These are phyloP conservation scores for Tribolium freemani DNA, from an alignment of 2,888 invertebrate genomes.

Conservation along the genomic window DNA sequence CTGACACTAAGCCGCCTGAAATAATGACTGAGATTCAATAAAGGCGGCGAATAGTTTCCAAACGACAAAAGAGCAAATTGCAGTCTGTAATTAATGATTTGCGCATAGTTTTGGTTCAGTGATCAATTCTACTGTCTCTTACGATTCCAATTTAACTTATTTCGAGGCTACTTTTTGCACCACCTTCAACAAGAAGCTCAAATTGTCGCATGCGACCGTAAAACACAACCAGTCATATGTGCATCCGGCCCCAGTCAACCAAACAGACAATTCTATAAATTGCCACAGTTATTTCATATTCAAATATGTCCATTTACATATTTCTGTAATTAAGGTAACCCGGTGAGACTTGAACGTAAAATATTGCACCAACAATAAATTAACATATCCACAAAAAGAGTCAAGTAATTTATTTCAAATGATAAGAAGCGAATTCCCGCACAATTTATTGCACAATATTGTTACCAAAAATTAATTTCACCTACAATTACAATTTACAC, in stretches of 20 bases:
- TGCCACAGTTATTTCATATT: slow-evolving; percentile 61
- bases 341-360: slow-evolving; percentile 56
- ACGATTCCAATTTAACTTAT: slow-evolving; percentile 61
- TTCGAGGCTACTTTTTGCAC: slow-evolving; percentile 34
- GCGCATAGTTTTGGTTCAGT: slow-evolving; percentile 63
- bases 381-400: slow-evolving; percentile 62
- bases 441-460: slow-evolving; percentile 56
- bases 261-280: slow-evolving; percentile 63
- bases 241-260: slow-evolving; percentile 56
- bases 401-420: slow-evolving; percentile 58
- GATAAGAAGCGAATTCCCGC: slow-evolving; percentile 60
- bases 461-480: slow-evolving; percentile 39
- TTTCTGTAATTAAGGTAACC: slow-evolving; percentile 65
- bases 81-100: slow-evolving; percentile 63
- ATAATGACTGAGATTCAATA: slow-evolving; percentile 62
- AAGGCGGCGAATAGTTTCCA: slow-evolving; percentile 59
- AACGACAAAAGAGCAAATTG: slow-evolving; percentile 63
- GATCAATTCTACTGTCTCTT: slow-evolving; percentile 63
- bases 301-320: slow-evolving; percentile 65
- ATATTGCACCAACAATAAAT: slow-evolving; percentile 59
- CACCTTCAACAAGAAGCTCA: neutral
- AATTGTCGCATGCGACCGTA: slow-evolving; percentile 50
- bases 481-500: slow-evolving; percentile 6
- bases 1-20: slow-evolving; percentile 57
- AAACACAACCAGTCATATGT: slow-evolving; percentile 58